Base-by-base conservation (phyloP, 2,113 vertebrate genomes). In the Terrapene triunguis region DNA sequence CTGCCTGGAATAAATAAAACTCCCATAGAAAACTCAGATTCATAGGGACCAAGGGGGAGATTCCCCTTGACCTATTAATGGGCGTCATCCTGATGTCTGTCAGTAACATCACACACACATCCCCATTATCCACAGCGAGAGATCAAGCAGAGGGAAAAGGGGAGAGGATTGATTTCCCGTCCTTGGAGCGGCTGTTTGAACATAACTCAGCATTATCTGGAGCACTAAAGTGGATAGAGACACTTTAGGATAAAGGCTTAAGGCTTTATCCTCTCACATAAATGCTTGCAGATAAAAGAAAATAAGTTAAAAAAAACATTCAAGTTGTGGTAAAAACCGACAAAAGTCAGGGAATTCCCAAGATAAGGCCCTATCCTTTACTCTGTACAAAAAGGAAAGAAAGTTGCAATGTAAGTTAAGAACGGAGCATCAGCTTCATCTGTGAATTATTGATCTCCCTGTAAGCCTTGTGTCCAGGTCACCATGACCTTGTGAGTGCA, bases 21-120 rank as follows among this genome's bases (percentile, higher is more conserved):
- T 76, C 38, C 14, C 14, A 65, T 11, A 87, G 48, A 27, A 83
- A 53, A 76, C 8, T 1, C 32, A 87, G 80, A 88, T 88, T 93
- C 25, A 29, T 93, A 47, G 24, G 84, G 54, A 80, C 32, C 55
- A 47, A 93, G 91, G 79, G 69, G 9, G 78, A 89, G 42, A 84
- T 89, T 97, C 83, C 80, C 79, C 95, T 92, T 95, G 94, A 51
- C 94, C 76, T 95, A 88, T 94, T 96, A 96, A 97, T 96, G 93
- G 89, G 87, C 81, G 87, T 62, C 29, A 93, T 91, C 91, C 93
- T 96, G 89, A 87, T 25, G 29, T 90, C 97, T 97, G 97, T 97
- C 97, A 97, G 55, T 95, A 96, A 48, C 76, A 87, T 98, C 95
- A 93, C 80, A 85, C 88, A 91, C 96, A 97, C 96, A 42, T 95